Evolutionary conservation across 1,140 invertebrate species (phyloP).

Genomic region (Chionoecetes opilio): DNA sequence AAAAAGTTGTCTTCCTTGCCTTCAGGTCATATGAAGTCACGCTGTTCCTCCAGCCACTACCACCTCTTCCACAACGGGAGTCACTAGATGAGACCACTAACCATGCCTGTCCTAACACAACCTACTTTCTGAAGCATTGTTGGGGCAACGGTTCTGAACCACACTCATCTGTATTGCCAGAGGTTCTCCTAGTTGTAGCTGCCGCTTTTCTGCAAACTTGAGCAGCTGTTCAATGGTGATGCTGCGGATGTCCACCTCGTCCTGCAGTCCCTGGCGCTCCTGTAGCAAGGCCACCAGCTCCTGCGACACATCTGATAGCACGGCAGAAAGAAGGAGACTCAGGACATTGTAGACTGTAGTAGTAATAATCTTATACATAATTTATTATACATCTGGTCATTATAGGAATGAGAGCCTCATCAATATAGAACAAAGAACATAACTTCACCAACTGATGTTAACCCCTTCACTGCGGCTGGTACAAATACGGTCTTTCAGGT

Average conservation of each 20-base stretch:
- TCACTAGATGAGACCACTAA: background rate
- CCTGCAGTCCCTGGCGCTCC: slow-evolving; percentile 68
- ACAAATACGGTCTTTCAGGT: too few species aligned
- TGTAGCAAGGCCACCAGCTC: slow-evolving; percentile 67
- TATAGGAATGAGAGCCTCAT: background rate
- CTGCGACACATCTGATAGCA: slow-evolving; percentile 64
- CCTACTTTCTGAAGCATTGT: slow-evolving; percentile 59
- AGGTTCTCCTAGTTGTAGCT: slow-evolving; percentile 71
- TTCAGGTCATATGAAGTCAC: background rate
- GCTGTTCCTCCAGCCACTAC: background rate
- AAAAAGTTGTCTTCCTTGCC: background rate
- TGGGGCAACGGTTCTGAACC: slow-evolving; percentile 63
- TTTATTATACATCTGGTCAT: too few species aligned
- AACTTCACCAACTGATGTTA: too few species aligned
- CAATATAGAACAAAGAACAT: background rate
- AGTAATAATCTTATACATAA: too few species aligned
- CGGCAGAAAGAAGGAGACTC: background rate
- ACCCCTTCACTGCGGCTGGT: too few species aligned
- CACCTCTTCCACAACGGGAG: background rate
- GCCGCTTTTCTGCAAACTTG: slow-evolving; percentile 73
- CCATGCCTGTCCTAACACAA: background rate
- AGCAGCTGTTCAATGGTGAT: slow-evolving; percentile 76
- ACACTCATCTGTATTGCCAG: slow-evolving; percentile 76
- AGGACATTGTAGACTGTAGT: background rate
- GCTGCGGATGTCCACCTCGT: slow-evolving; percentile 73